Conservation (phyloP, 2,113 vertebrate genomes). For the Chelonoidis abingdonii region DNA sequence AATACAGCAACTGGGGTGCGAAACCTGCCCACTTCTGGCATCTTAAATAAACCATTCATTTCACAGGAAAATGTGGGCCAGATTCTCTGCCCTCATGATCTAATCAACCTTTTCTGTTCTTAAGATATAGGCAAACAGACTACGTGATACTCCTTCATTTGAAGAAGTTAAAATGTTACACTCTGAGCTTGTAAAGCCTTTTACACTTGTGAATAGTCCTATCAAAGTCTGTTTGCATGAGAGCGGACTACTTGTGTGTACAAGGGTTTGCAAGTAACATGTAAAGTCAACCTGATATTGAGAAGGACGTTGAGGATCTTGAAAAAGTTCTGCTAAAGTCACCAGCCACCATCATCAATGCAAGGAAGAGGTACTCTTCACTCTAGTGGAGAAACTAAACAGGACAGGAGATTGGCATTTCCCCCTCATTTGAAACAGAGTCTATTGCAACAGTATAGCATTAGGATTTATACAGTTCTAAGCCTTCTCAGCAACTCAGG, state of each 20-base stretch:
- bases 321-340: slow-evolving; percentile 7
- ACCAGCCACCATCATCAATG: background rate
- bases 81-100: background rate
- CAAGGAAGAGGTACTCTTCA: slow-evolving; percentile 51
- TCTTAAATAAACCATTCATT: slow-evolving; percentile 10
- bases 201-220: background rate
- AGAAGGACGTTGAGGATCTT: background rate
- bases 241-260: background rate
- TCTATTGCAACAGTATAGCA: background rate
- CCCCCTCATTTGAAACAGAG: background rate
- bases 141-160: background rate
- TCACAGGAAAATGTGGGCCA: background rate
- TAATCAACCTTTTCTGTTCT: background rate
- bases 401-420: background rate
- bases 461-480: background rate
- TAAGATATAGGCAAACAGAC: slow-evolving; percentile 11
- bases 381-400: slow-evolving; percentile 48
- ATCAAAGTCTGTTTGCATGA: background rate
- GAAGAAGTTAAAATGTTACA: background rate
- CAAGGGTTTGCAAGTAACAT: background rate
- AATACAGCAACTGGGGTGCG: background rate
- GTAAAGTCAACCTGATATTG: slow-evolving; percentile 2
- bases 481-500: background rate
- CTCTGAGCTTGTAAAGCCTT: slow-evolving; percentile 13
- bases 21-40: background rate